Percentiles rank a stretch among this genome's conserved stretches.
phyloP scores from a whole-genome alignment of 1,140 invertebrate genomes.

The Achroia grisella region DNA sequence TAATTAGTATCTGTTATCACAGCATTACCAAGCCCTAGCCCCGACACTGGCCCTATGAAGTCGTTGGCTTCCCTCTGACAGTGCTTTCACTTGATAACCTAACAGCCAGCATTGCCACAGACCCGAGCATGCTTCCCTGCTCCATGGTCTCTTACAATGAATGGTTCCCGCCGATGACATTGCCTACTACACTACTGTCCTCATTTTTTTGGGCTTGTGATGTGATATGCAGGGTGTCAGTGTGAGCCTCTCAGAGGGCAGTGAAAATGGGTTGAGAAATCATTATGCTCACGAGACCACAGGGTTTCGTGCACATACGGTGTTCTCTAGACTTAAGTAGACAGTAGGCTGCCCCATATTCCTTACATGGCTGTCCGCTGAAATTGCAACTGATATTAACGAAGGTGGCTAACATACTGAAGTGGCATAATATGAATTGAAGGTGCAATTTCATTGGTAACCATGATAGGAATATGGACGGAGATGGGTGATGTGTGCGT shows the following conservation, averaged over 20 bases:
- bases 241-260: constrained; percentile 39
- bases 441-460: constrained; percentile 42
- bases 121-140: constrained; percentile 10
- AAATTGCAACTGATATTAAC: constrained; percentile 33
- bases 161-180: constrained; percentile 23
- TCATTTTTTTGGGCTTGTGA: no score
- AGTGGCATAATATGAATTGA: neutral
- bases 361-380: constrained; percentile 37
- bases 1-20: constrained; percentile 21
- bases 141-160: constrained; percentile 23
- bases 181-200: no score
- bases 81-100: constrained; percentile 24
- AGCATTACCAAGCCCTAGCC: constrained; percentile 30
- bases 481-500: constrained; percentile 41
- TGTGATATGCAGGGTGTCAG: constrained; percentile 10
- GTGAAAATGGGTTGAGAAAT: constrained; percentile 42
- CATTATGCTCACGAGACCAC: constrained; percentile 46
- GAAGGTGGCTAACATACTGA: neutral
- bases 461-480: constrained; percentile 48
- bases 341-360: constrained; percentile 45
- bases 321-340: constrained; percentile 60
- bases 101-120: constrained; percentile 19
- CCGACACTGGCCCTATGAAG: constrained; percentile 38
- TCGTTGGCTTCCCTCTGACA: constrained; percentile 45
- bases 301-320: constrained; percentile 44